Base-by-base conservation (phyloP, 2,797 vertebrate genomes). In the Triplophysa yarkandensis region DNA sequence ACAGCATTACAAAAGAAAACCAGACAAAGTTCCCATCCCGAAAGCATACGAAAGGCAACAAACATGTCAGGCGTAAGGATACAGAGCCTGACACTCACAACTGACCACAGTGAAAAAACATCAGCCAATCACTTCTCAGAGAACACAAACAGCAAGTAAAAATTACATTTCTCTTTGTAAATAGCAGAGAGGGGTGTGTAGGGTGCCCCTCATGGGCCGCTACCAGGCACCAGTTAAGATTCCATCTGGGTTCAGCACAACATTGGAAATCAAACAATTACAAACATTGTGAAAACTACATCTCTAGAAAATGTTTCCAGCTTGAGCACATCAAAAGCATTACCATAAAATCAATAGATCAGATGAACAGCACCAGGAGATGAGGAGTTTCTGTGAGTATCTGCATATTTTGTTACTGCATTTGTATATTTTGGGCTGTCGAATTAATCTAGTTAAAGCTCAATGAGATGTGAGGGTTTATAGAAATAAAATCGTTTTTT, bases 1-100 rank as follows among this genome's bases (percentile, higher is more conserved):
- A 91, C 89, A 90, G 85, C 86, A 83, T 91, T 92, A 90, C 89
- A 90, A 91, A 92, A 87, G 86, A 86, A 86, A 87, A 88, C 88
- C 85, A 63, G 34, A 43, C 88, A 86, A 89, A 84, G 65, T 68
- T 62, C 70, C 34, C 27, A 55, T n/a, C 86, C 84, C 81, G 80
- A 85, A 87, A 90, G 84, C 86, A 88, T 86, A 90, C 61, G 87
- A 84, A 90, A 88, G 90, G 90, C 87, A 87, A 87, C 88, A 86
- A 91, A 86, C 84, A 87, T 87, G 85, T 89, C 90, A 87, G 88
- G 87, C 88, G 87, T 86, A 52, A 86, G 85, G 90, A 86, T 88
- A 86, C 82, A 83, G 86, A 86, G 83, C 71, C 85, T 64, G 85
- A 76, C 71, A 84, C 74, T 81, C 75, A 74, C 81, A 74, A 84